Evolutionary conservation across 2,113 vertebrate genomes (phyloP).

Genomic region (Pterocles gutturalis): DNA sequence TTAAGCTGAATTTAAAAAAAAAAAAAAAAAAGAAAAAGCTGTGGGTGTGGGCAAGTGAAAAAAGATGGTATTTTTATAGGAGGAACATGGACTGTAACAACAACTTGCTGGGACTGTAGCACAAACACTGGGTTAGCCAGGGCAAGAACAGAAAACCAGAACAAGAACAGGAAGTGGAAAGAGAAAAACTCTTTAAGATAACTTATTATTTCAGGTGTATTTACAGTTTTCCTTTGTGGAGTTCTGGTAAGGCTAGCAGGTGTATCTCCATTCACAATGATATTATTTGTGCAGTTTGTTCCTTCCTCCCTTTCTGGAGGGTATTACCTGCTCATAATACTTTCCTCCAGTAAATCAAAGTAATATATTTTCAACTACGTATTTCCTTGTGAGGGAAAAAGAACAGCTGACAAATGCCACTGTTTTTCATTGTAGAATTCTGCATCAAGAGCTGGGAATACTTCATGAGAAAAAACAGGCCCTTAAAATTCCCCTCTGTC

Average conservation of each 20-base stretch:
- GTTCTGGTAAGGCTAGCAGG: neutral
- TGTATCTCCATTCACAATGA: neutral
- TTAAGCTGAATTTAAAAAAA: neutral
- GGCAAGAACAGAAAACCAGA: neutral
- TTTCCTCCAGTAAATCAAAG: neutral
- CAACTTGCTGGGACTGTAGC: neutral
- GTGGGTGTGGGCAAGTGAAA: neutral
- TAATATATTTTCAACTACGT: neutral
- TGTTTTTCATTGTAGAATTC: neutral
- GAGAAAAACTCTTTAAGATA: neutral
- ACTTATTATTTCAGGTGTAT: neutral
- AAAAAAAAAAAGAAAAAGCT: neutral
- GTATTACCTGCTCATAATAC: neutral
- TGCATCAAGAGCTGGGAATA: neutral
- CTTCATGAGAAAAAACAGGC: conserved; percentile 17
- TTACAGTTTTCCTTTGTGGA: neutral
- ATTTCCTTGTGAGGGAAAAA: neutral
- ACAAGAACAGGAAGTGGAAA: neutral
- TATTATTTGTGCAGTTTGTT: neutral
- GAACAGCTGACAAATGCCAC: neutral
- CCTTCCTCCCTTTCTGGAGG: neutral
- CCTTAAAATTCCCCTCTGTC: conserved; percentile 17
- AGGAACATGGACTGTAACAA: neutral
- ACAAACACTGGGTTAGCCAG: neutral
- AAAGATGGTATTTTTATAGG: neutral